These are phyloP conservation scores for Zygothrica quintamaculata DNA, from an alignment of 2,888 invertebrate genomes.

Conservation along the genomic window DNA sequence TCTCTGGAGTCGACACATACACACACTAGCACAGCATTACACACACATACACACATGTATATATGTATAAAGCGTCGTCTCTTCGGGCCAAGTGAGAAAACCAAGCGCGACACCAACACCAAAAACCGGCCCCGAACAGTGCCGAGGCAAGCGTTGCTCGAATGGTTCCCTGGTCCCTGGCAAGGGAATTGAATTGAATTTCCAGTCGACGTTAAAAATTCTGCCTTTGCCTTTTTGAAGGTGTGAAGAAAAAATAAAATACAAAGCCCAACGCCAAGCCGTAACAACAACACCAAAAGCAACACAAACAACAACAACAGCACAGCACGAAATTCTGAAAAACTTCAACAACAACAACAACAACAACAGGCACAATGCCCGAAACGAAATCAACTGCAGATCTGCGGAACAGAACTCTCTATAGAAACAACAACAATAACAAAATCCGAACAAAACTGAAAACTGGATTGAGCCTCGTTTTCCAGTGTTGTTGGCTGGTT, in stretches of 20 bases:
- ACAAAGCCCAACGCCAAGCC: slow-evolving; percentile 63
- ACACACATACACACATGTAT: slow-evolving; percentile 30
- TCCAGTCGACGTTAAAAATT: slow-evolving; percentile 80
- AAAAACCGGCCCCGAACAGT: slow-evolving; percentile 69
- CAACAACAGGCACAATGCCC: slow-evolving; percentile 39
- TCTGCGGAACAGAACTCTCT: slow-evolving; percentile 57
- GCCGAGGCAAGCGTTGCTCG: no score
- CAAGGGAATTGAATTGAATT: slow-evolving; percentile 81
- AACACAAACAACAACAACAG: slow-evolving; percentile 36
- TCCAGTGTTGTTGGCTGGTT: slow-evolving; percentile 49
- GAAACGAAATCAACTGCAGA: slow-evolving; percentile 73
- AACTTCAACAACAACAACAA: slow-evolving; percentile 55
- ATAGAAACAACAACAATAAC: slow-evolving; percentile 25
- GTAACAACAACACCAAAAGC: slow-evolving; percentile 32
- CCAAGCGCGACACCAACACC: slow-evolving; percentile 79
- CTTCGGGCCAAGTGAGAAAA: slow-evolving; percentile 72
- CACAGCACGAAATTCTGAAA: slow-evolving; percentile 79
- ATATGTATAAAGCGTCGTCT: slow-evolving; percentile 10
- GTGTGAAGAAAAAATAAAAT: slow-evolving; percentile 79
- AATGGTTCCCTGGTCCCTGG: slow-evolving; percentile 35
- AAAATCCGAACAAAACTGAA: slow-evolving; percentile 50
- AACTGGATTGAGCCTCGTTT: slow-evolving; percentile 75
- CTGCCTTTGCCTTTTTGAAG: slow-evolving; percentile 73
- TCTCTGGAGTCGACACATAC: slow-evolving; percentile 20
- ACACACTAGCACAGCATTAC: slow-evolving; percentile 7